Evolutionary conservation across 2,888 invertebrate genomes (phyloP), one percentile per base, ranked within the genome.

Genomic region (Hemicrepidius hirtus): DNA sequence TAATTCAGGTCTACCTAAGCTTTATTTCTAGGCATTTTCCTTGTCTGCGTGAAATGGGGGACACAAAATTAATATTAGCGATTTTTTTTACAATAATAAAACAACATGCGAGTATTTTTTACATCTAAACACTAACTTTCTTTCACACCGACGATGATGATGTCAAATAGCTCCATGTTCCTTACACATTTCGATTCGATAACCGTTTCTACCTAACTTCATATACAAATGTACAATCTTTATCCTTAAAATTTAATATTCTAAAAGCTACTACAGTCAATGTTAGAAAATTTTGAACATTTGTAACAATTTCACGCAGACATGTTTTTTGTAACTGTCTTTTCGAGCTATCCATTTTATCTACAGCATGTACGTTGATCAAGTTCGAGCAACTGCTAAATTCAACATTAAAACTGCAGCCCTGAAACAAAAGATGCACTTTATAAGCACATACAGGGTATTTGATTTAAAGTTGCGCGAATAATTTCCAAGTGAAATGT

Each of bases 341-440:
- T 44, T 44, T 60, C 41, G 24, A 44, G 44, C 60, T 60, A 60
- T 37, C 20, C 13, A 13, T 53, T 63, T 55, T 59, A 68, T 68
- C 68, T 68, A 68, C 68, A 68, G 40, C 41, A 32, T 68, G 68
- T 68, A 59, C 32, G 57, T 59, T 59, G 60, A 24, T 40, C n/a
- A 60, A 68, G 32, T 44, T 20, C 46, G 46, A 57, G 68, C 68
- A 68, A 59, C 35, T 18, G 68, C 68, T 68, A 57, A 57, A 57
- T 24, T 37, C 10, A 5, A 55, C 13, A 32, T 35, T 50, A 13
- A 28, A 18, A 44, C 20, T 57, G 41, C 68, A 68, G 49, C 20
- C 60, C 68, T 59, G 21, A 0, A 67, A 67, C 18, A 55, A 65
- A 24, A 24, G 24, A 24, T 24, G 24, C 24, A 5, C 24, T 5